Conservation (phyloP, 2,113 vertebrate species). For the Cynopterus brachyotis region DNA sequence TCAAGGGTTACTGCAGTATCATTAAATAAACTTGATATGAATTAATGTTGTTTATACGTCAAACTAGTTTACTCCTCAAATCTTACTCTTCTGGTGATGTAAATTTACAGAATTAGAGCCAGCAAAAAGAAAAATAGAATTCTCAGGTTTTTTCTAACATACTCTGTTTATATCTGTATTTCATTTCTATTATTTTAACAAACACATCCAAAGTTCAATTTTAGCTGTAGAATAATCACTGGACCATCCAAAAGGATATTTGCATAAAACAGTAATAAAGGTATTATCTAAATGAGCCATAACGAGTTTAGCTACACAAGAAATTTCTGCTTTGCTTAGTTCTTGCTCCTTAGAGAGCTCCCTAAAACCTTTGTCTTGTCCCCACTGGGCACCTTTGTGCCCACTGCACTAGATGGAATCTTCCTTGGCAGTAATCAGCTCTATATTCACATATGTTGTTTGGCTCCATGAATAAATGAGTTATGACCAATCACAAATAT, state of each 20-base stretch:
- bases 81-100: conserved; percentile 32
- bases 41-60: neutral
- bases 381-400: neutral
- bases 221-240: conserved; percentile 55
- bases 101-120: conserved; percentile 73
- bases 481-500: conserved; percentile 21
- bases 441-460: neutral
- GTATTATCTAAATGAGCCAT: conserved; percentile 11
- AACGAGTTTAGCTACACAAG: neutral
- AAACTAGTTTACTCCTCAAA: neutral
- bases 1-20: neutral
- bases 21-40: conserved; percentile 53
- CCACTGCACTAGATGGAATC: neutral
- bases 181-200: conserved; percentile 59
- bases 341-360: neutral
- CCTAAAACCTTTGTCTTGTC: neutral
- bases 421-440: neutral
- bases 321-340: neutral
- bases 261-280: conserved; percentile 56
- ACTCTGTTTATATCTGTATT: conserved; percentile 19
- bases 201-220: conserved; percentile 26
- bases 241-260: conserved; percentile 2
- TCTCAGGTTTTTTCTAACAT: conserved; percentile 49
- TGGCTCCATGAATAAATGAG: neutral
- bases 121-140: conserved; percentile 75